Evolutionary conservation across 2,113 vertebrate species (phyloP).

Genomic region (Tachysurus fulvidraco): DNA sequence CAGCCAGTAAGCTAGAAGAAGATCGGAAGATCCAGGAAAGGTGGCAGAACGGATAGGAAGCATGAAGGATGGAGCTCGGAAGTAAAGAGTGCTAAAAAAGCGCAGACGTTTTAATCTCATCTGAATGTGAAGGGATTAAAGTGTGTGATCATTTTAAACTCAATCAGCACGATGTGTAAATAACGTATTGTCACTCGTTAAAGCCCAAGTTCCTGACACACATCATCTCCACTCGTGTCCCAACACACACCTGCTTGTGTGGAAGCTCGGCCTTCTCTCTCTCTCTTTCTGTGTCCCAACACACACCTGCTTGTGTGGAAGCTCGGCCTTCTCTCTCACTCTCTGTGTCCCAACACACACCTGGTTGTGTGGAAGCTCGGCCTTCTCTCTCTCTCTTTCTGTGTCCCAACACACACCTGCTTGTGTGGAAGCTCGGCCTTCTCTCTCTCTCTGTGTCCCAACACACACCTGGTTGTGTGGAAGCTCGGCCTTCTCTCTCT

Average conservation of each 20-base stretch:
- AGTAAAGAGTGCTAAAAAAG: neutral
- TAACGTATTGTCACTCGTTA: neutral
- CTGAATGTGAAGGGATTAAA: neutral
- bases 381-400: neutral
- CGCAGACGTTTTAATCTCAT: neutral
- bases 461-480: conserved; percentile 4
- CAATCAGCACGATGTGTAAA: neutral
- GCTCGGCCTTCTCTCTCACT: neutral
- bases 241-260: conserved; percentile 23
- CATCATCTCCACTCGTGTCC: neutral
- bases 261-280: neutral
- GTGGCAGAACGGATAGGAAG: too few species aligned
- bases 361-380: conserved; percentile 12
- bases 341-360: neutral
- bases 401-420: neutral
- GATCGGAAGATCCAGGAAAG: too few species aligned
- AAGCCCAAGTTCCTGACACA: neutral
- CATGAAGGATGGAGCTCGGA: neutral
- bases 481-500: neutral
- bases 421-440: conserved; percentile 14
- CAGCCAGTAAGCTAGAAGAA: too few species aligned
- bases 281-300: neutral
- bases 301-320: conserved; percentile 12
- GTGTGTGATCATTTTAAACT: neutral
- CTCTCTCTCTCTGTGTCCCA: neutral